Percentiles rank a stretch among this genome's conserved stretches.
These are phyloP conservation scores for Phrixothrix hirtus DNA, from an alignment of 2,888 invertebrate genomes.

Conservation along the genomic window DNA sequence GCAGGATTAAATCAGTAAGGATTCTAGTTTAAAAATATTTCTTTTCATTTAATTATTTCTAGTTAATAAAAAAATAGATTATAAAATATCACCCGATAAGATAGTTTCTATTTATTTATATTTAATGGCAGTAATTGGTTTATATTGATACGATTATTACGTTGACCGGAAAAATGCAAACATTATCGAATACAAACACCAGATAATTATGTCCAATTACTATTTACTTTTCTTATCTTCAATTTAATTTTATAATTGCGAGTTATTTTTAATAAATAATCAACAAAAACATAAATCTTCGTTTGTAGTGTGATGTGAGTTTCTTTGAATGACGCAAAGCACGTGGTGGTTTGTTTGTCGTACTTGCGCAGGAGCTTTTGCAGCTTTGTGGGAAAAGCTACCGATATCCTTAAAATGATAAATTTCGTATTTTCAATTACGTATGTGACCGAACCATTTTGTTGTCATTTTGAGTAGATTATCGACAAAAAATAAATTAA, in stretches of 20 bases:
- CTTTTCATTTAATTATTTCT: no score
- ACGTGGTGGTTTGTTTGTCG: constrained; percentile 27
- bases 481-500: constrained; percentile 21
- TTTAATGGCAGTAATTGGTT: not conserved
- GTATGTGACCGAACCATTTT: no score
- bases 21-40: no score
- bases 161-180: constrained; percentile 6
- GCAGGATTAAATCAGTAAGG: constrained; percentile 23
- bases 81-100: not conserved
- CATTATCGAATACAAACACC: constrained; percentile 5
- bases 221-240: constrained; percentile 12
- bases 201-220: constrained; percentile 6
- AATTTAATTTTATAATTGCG: constrained; percentile 10
- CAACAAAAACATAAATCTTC: constrained; percentile 9
- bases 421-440: no score
- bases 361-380: constrained; percentile 25
- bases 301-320: not conserved
- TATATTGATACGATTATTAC: not conserved
- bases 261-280: constrained; percentile 12
- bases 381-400: no score
- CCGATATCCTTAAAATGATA: no score
- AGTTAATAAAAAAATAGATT: not conserved
- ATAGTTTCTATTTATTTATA: not conserved
- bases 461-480: no score
- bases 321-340: constrained; percentile 26